Conservation (phyloP, 2,888 invertebrate species). For the Volucella inanis region DNA sequence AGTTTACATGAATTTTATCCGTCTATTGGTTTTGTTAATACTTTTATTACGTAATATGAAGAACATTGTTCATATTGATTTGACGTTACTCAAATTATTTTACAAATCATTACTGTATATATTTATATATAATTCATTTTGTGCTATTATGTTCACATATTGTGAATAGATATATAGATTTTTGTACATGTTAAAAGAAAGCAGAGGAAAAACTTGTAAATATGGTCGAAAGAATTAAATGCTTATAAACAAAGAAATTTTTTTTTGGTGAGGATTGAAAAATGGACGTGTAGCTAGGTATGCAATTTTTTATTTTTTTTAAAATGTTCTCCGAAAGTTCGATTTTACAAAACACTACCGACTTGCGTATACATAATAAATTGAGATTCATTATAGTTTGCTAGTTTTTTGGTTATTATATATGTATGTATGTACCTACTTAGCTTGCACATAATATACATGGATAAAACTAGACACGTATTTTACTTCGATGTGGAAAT, state of each 20-base stretch:
- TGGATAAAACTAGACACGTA: too few species aligned
- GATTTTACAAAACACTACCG: background rate
- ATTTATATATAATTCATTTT: slow-evolving; percentile 69
- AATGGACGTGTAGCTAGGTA: slow-evolving; percentile 54
- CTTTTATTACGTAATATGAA: slow-evolving; percentile 57
- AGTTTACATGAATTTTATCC: slow-evolving; percentile 60
- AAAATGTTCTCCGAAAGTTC: background rate
- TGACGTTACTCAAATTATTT: slow-evolving; percentile 53
- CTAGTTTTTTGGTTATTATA: too few species aligned
- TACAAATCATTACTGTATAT: slow-evolving; percentile 67
- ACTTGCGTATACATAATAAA: background rate
- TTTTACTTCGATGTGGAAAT: too few species aligned
- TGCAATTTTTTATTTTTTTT: slow-evolving; percentile 13
- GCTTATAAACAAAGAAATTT: slow-evolving; percentile 46
- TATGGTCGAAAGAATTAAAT: slow-evolving; percentile 24
- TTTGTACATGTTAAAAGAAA: slow-evolving; percentile 45
- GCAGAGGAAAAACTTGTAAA: slow-evolving; percentile 41
- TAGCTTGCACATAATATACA: too few species aligned
- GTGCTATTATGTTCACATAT: slow-evolving; percentile 41
- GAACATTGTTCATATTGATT: slow-evolving; percentile 54
- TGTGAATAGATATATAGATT: slow-evolving; percentile 54
- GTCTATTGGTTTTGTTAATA: slow-evolving; percentile 71
- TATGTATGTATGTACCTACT: too few species aligned
- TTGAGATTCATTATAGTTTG: too few species aligned
- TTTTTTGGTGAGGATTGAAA: slow-evolving; percentile 40